Evolutionary conservation across 2,797 vertebrate genomes (phyloP).

Genomic region (Schizopygopsis malacanthus): DNA sequence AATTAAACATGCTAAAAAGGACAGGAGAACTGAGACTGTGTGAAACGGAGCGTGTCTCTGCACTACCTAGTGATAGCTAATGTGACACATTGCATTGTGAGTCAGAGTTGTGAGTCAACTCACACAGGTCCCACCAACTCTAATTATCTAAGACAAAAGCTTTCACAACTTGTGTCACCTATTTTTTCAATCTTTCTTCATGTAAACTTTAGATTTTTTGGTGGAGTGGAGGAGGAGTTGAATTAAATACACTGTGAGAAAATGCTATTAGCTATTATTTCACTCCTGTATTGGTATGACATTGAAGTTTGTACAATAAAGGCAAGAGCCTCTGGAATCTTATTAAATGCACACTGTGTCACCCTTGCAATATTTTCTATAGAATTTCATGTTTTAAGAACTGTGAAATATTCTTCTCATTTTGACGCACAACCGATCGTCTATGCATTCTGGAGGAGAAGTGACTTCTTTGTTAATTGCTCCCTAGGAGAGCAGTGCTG

Average conservation of each 20-base stretch:
- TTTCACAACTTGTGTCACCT: not conserved
- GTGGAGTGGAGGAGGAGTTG: not conserved
- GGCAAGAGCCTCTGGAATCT: not conserved
- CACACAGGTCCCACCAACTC: slow-evolving; percentile 4
- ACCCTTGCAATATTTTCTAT: not conserved
- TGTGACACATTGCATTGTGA: slow-evolving; percentile 40
- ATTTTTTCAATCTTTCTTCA: not conserved
- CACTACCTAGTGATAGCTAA: slow-evolving; percentile 21
- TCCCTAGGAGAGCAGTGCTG: slow-evolving; percentile 46
- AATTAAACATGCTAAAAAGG: slow-evolving; percentile 74
- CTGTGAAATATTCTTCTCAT: not conserved
- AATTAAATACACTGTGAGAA: not conserved
- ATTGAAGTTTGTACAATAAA: too few relatives aligned
- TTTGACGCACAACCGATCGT: not conserved
- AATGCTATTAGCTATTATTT: not conserved
- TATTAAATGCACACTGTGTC: not conserved
- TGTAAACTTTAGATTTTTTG: not conserved
- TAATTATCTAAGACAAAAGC: slow-evolving; percentile 38
- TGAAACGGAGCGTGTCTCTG: slow-evolving; percentile 30
- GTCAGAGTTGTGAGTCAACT: slow-evolving; percentile 6
- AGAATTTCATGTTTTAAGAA: not conserved
- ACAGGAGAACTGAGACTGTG: slow-evolving; percentile 60
- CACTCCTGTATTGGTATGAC: not conserved
- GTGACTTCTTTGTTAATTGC: slow-evolving; percentile 43
- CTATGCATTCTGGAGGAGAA: slow-evolving; percentile 18